Base-by-base conservation (phyloP, 1,140 invertebrate genomes). In the Penaeus japonicus region DNA sequence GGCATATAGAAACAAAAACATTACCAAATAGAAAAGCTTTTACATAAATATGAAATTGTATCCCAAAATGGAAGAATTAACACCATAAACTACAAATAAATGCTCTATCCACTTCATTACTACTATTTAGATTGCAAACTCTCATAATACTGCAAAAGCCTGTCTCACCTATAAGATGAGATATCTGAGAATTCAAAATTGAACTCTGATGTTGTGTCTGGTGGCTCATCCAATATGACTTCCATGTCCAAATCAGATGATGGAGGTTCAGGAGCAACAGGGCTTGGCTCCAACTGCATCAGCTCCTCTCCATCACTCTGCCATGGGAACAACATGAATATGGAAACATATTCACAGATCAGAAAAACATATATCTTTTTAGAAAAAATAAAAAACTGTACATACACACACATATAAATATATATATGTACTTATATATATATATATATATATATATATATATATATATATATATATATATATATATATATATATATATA, bases 181-280 rank as follows among this genome's bases (percentile, higher is more conserved):
- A 96, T 94, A 93, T 96, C 96, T 90, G 95, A 95, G 91, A 96
- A 96, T 92, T 96, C 96, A 92, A 96, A 96, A 92, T 94, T 95
- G 90, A 96, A 96, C 89, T 95, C 95, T 89, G 95, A 92, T 91
- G 94, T 93, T 85, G 91, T 73, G 89, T 92, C 54, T 85, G 91
- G 79, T 85, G 90, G 75, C 35, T 90, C 81, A 89, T 91, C 91
- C 80, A 90, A 65, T 35, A 89, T 90, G 20, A 91, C 90, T 79
- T 91, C 90, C 78, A 90, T 87, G 22, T 85, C 57, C 54, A 90
- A 83, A 47, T 91, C 88, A 30, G 79, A 85, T 79, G 88, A 85
- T 4, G 89, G 89, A 39, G 89, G 89, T 17, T 90, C 89, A 55
- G 85, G 32, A 24, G 81, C 27, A n/a, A 82, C 84, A 35, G 90